Percentiles rank a stretch among this genome's conserved stretches.
These are phyloP conservation scores for Penaeus vannamei DNA, from an alignment of 1,140 invertebrate genomes.

Conservation along the genomic window DNA sequence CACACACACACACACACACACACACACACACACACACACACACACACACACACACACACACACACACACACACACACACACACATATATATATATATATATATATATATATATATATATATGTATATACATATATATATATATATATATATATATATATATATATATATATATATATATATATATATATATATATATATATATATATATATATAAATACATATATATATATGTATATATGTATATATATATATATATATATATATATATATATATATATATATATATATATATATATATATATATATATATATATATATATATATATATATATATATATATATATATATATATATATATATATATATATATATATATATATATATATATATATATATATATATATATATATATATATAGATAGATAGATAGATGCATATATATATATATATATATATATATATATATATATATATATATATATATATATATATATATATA, in stretches of 20 bases:
- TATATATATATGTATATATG: no score
- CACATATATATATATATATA: neutral
- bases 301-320: neutral
- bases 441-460: conserved; percentile 16
- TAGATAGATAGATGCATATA: no score
- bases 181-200: conserved; percentile 16
- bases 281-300: no score
- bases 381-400: neutral
- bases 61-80: neutral
- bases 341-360: neutral
- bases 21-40: neutral
- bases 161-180: conserved; percentile 16
- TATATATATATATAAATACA: conserved; percentile 3
- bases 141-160: no score
- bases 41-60: neutral
- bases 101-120: neutral
- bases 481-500: no score
- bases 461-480: conserved; percentile 16
- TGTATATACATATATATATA: conserved; percentile 14
- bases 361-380: neutral
- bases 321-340: neutral
- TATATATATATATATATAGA: no score
- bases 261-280: no score
- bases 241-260: no score
- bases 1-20: neutral